phyloP scores from a whole-genome alignment of 2,888 invertebrate species.

The Conchocele bisecta region DNA sequence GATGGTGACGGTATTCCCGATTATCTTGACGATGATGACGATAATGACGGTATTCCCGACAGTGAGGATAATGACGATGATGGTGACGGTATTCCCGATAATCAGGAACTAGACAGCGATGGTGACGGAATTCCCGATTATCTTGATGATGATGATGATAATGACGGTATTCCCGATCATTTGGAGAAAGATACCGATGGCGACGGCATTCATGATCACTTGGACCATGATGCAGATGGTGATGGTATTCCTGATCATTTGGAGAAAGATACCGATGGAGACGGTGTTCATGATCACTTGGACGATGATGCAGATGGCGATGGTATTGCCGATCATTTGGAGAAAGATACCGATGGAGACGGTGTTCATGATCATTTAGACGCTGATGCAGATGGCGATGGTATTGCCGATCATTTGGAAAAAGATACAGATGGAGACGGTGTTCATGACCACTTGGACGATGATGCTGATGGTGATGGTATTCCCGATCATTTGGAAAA shows the following conservation, averaged over 20 bases:
- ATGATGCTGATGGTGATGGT: slow-evolving; percentile 74
- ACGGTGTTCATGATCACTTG: slow-evolving; percentile 70
- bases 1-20: slow-evolving; percentile 81
- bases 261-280: slow-evolving; percentile 71
- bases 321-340: slow-evolving; percentile 71
- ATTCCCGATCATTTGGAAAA: slow-evolving; percentile 67
- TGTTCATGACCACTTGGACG: slow-evolving; percentile 64
- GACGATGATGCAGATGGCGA: slow-evolving; percentile 73
- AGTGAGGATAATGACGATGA: slow-evolving; percentile 62
- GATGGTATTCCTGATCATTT: slow-evolving; percentile 78
- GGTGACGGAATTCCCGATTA: slow-evolving; percentile 79
- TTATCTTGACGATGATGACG: slow-evolving; percentile 68
- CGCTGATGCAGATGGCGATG: slow-evolving; percentile 66
- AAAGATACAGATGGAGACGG: slow-evolving; percentile 74
- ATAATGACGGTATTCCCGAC: slow-evolving; percentile 73
- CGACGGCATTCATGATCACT: slow-evolving; percentile 73
- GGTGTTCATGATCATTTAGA: slow-evolving; percentile 74
- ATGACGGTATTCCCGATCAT: slow-evolving; percentile 76
- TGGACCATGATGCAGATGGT: slow-evolving; percentile 74
- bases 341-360: slow-evolving; percentile 64
- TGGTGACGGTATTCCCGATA: slow-evolving; percentile 74
- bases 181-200: slow-evolving; percentile 72
- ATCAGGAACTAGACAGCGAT: slow-evolving; percentile 68
- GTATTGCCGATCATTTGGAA: slow-evolving; percentile 67
- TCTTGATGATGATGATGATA: slow-evolving; percentile 67